Percentiles rank a stretch among this genome's conserved stretches.
phyloP scores from a whole-genome alignment of 2,797 vertebrate genomes.

The Mastacembelus armatus region DNA sequence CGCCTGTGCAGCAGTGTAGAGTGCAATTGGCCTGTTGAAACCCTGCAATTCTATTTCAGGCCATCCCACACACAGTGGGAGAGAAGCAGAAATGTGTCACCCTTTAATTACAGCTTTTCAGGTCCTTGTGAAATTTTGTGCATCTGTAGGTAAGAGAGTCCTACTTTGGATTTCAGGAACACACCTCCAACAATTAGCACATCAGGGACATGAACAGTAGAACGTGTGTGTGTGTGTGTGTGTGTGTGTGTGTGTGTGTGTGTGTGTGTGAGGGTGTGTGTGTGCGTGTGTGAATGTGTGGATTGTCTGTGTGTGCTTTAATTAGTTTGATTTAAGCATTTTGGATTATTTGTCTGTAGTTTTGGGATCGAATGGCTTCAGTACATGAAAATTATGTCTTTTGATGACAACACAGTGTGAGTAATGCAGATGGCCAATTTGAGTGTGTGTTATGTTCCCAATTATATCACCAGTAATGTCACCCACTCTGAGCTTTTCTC shows the following conservation, averaged over 20 bases:
- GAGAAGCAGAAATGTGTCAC: slow-evolving; percentile 82
- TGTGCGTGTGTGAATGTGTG: slow-evolving; percentile 9
- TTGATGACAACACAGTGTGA: slow-evolving; percentile 48
- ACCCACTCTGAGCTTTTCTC: slow-evolving; percentile 66
- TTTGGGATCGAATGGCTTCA: slow-evolving; percentile 33
- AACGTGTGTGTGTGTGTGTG: slow-evolving; percentile 16
- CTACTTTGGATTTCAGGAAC: slow-evolving; percentile 73
- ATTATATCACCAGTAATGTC: slow-evolving; percentile 65
- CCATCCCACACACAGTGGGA: slow-evolving; percentile 83
- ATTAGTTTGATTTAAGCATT: slow-evolving; percentile 49
- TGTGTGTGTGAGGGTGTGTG: slow-evolving; percentile 4
- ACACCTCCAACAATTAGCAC: slow-evolving; percentile 76
- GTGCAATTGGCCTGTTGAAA: slow-evolving; percentile 76
- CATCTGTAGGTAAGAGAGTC: slow-evolving; percentile 77
- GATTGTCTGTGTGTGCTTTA: slow-evolving; percentile 24
- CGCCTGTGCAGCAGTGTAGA: slow-evolving; percentile 51
- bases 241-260: not conserved
- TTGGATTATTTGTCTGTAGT: slow-evolving; percentile 30
- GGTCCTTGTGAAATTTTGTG: slow-evolving; percentile 74
- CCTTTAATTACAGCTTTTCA: slow-evolving; percentile 84
- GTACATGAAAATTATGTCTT: slow-evolving; percentile 48
- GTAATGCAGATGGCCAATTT: slow-evolving; percentile 48
- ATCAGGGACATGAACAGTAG: slow-evolving; percentile 55
- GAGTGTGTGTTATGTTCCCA: slow-evolving; percentile 67
- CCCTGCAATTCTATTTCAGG: slow-evolving; percentile 82